phyloP scores from a whole-genome alignment of 2,113 vertebrate genomes.

The Okapia johnstoni region DNA sequence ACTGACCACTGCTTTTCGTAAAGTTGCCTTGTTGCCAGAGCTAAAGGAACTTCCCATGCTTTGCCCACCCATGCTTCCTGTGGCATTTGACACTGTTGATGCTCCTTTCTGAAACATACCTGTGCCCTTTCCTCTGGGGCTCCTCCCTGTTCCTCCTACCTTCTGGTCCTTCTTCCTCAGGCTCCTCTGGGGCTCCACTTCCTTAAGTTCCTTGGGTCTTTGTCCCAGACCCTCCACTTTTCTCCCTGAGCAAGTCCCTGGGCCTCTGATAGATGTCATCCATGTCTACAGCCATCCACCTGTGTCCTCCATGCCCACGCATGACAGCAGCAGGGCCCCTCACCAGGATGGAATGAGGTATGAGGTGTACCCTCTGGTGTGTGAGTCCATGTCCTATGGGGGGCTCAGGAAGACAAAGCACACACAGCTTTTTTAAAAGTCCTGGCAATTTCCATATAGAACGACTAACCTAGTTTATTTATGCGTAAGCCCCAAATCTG shows the following conservation, averaged over 20 bases:
- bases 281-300: neutral
- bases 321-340: neutral
- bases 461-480: neutral
- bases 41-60: neutral
- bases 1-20: neutral
- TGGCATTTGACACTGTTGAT: no score
- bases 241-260: neutral
- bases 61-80: rapidly evolving
- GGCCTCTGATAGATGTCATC: neutral
- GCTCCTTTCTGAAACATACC: neutral
- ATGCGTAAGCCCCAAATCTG: neutral
- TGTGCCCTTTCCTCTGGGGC: neutral
- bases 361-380: rapidly evolving
- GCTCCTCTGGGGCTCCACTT: neutral
- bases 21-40: neutral
- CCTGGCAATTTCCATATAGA: neutral
- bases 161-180: neutral
- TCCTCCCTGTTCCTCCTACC: neutral
- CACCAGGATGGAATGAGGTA: no score
- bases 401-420: neutral
- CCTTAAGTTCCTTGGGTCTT: neutral
- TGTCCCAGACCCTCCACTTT: neutral
- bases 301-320: no score
- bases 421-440: neutral
- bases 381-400: neutral